Percentiles rank a stretch among this genome's conserved stretches.
phyloP scores from a whole-genome alignment of 2,113 vertebrate species.

The Rattus rattus region DNA sequence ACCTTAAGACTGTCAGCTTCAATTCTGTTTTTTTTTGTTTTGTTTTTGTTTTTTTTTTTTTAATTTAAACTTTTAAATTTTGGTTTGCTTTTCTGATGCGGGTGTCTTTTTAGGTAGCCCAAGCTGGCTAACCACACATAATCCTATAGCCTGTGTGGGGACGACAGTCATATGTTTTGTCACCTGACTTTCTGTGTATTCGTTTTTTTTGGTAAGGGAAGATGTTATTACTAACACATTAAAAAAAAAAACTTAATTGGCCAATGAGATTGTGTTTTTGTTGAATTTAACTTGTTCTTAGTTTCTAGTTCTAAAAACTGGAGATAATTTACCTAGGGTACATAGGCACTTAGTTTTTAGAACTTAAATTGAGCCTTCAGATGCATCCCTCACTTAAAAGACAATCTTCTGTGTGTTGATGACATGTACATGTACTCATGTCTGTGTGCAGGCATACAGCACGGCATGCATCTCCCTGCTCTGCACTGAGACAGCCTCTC shows the following conservation, averaged over 20 bases:
- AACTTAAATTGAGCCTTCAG: background rate
- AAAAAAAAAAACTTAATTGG: constrained; percentile 45
- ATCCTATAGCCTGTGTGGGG: too few relatives aligned
- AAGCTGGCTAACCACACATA: too few relatives aligned
- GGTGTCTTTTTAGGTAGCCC: background rate
- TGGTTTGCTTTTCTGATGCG: background rate
- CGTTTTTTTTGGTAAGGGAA: constrained; percentile 13
- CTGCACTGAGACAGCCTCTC: too few relatives aligned
- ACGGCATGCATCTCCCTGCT: background rate
- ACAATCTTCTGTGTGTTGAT: background rate
- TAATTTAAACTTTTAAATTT: too few relatives aligned
- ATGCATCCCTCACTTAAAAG: background rate
- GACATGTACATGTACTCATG: background rate
- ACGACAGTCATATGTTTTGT: too few relatives aligned
- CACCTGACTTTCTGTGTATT: background rate
- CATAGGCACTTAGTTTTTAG: constrained; percentile 24
- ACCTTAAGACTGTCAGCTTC: background rate
- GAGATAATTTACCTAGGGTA: constrained; percentile 9
- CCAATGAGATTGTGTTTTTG: constrained; percentile 13
- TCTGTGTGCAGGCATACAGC: background rate
- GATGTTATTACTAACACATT: constrained; percentile 12
- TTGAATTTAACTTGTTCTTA: constrained; percentile 50
- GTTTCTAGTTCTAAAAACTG: constrained; percentile 57
- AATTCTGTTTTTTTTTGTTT: background rate
- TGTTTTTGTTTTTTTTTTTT: too few relatives aligned